Evolutionary conservation across 1,140 invertebrate species (phyloP).

Genomic region (Neuroterus valhalla): DNA sequence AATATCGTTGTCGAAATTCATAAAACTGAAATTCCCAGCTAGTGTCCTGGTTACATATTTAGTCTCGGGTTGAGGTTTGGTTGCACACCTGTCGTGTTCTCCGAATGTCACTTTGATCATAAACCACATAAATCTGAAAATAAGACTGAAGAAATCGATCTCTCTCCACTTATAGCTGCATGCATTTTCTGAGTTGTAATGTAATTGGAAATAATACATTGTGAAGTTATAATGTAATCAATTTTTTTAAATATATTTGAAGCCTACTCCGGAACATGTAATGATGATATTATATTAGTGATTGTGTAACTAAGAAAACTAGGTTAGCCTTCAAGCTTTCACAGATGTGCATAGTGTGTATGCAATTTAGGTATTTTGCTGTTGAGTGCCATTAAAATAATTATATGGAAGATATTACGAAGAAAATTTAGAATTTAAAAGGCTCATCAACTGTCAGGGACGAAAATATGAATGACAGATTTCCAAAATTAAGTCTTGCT

Average conservation of each 20-base stretch:
- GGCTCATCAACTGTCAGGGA: neutral
- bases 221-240: neutral
- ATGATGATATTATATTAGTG: no score
- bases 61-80: constrained; percentile 81
- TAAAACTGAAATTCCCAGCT: constrained; percentile 85
- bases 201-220: neutral
- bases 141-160: constrained; percentile 60
- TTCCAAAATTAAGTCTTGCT: no score
- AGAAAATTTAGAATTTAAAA: neutral
- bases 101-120: constrained; percentile 91
- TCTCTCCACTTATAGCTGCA: constrained; percentile 30
- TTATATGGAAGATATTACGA: neutral
- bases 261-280: no score
- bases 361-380: no score
- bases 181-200: constrained; percentile 17
- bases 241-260: constrained; percentile 21
- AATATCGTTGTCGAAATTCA: constrained; percentile 91
- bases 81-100: constrained; percentile 87
- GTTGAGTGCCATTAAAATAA: neutral
- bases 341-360: no score
- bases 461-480: neutral
- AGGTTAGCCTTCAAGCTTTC: no score
- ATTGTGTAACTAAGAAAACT: no score
- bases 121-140: constrained; percentile 90
- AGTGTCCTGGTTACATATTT: constrained; percentile 84